Evolutionary conservation across 2,797 vertebrate genomes (phyloP).

Genomic region (Pseudochirops corinnae): DNA sequence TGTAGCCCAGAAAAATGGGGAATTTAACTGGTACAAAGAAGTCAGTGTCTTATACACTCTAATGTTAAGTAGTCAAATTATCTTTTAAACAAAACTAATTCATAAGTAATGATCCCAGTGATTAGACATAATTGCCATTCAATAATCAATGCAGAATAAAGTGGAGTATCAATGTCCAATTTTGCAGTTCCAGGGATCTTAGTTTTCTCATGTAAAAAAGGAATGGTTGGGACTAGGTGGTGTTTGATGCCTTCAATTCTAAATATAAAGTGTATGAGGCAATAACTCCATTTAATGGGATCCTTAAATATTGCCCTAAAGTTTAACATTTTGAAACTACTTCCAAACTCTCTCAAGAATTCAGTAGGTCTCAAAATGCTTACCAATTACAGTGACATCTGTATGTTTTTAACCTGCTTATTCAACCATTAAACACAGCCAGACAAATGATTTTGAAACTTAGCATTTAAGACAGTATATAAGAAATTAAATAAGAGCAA

Average conservation of each 20-base stretch:
- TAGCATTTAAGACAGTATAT: slow-evolving; percentile 1
- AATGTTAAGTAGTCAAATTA: neutral
- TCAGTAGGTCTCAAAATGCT: slow-evolving; percentile 16
- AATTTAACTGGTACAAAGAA: neutral
- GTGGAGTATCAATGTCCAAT: neutral
- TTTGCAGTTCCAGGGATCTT: neutral
- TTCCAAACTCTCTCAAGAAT: slow-evolving; percentile 9
- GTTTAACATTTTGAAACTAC: slow-evolving; percentile 33
- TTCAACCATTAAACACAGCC: neutral
- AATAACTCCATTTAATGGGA: neutral
- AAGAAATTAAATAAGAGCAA: neutral
- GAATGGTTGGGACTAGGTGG: neutral
- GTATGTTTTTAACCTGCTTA: neutral
- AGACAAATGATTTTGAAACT: slow-evolving; percentile 32
- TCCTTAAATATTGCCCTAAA: neutral
- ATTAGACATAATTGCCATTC: neutral
- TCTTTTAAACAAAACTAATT: neutral
- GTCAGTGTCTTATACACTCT: neutral
- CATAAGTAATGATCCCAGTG: neutral
- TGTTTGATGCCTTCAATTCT: neutral
- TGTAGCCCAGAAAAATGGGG: neutral
- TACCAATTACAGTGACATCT: neutral
- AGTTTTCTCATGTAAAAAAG: neutral
- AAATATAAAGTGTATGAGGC: neutral
- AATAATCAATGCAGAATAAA: neutral